Percentiles rank a stretch among this genome's conserved stretches.
These are phyloP conservation scores for Ophioninae sp. DNA, from an alignment of 2,888 invertebrate genomes.

Conservation along the genomic window DNA sequence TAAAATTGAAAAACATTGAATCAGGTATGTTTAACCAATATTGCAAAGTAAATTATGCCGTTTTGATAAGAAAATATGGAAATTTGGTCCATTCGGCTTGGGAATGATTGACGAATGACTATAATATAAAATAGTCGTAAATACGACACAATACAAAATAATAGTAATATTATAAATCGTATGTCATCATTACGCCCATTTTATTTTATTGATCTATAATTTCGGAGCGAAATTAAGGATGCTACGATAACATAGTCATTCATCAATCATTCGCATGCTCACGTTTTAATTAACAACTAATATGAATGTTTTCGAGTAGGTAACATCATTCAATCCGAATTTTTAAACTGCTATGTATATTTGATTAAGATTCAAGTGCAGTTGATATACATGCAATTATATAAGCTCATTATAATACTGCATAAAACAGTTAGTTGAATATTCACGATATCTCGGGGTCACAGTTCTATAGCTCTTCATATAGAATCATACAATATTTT, in stretches of 20 bases:
- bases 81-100: too few species aligned
- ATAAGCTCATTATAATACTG: not conserved
- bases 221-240: not conserved
- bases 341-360: not conserved
- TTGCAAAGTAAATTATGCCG: too few species aligned
- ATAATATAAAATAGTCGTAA: too few species aligned
- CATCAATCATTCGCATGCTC: not conserved
- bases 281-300: not conserved
- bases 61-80: too few species aligned
- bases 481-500: not conserved
- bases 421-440: not conserved
- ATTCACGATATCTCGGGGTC: not conserved
- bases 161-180: too few species aligned
- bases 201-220: not conserved
- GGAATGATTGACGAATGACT: too few species aligned
- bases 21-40: too few species aligned
- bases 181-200: too few species aligned
- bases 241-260: not conserved
- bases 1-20: too few species aligned
- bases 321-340: not conserved
- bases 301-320: not conserved
- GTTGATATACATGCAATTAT: not conserved
- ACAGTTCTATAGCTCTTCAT: not conserved
- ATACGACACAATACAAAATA: too few species aligned
- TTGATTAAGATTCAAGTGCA: not conserved